These are phyloP conservation scores for Automeris io DNA, from an alignment of 2,888 invertebrate genomes.

Conservation along the genomic window DNA sequence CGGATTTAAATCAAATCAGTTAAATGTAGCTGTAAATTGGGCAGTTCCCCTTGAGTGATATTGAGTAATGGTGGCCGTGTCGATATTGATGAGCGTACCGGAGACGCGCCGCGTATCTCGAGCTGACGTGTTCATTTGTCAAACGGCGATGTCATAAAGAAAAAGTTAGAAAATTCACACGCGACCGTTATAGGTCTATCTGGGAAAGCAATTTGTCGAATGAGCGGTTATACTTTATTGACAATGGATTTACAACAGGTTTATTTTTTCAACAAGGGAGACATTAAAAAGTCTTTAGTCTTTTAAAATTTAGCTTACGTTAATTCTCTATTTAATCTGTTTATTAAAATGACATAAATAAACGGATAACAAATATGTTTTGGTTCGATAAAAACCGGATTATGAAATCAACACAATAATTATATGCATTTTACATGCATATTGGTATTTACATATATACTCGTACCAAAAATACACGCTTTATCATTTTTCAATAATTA, in stretches of 20 bases:
- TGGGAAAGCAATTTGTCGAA: conserved; percentile 16
- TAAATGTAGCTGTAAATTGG: conserved; percentile 74
- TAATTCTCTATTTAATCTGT: too few relatives aligned
- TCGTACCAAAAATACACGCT: too few relatives aligned
- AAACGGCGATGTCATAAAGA: conserved; percentile 58
- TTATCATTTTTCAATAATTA: too few relatives aligned
- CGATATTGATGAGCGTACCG: conserved; percentile 61
- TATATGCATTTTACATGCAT: too few relatives aligned
- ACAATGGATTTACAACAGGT: background rate
- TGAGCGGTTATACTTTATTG: conserved; percentile 9
- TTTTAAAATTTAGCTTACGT: too few relatives aligned
- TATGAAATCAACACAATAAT: too few relatives aligned
- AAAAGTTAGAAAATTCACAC: conserved; percentile 45
- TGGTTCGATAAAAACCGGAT: too few relatives aligned
- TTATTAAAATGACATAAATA: too few relatives aligned
- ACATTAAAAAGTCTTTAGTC: too few relatives aligned
- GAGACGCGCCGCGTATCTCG: conserved; percentile 49
- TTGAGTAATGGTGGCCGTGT: conserved; percentile 64
- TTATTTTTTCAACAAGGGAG: background rate
- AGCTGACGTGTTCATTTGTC: conserved; percentile 65
- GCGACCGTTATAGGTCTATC: conserved; percentile 14
- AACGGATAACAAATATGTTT: too few relatives aligned
- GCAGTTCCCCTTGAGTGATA: conserved; percentile 70
- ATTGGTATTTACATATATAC: too few relatives aligned
- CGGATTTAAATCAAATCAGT: conserved; percentile 69